These are phyloP conservation scores for Trichomycterus rosablanca DNA, from an alignment of 2,113 vertebrate genomes.

Conservation along the genomic window DNA sequence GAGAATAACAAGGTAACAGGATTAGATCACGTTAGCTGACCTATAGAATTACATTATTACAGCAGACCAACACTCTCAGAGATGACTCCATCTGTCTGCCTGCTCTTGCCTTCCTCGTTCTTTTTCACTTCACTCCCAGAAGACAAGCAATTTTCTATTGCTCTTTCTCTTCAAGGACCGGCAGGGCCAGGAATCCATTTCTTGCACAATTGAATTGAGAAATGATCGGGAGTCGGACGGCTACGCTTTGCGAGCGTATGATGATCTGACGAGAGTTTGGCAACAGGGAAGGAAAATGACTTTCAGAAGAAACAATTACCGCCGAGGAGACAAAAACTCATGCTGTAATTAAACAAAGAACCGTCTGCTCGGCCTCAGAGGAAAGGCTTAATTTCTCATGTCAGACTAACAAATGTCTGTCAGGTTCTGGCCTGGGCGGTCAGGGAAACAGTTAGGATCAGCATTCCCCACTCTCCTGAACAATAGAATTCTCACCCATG, in stretches of 20 bases:
- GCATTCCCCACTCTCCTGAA: conserved; percentile 3
- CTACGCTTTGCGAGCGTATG: conserved; percentile 34
- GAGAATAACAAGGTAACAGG: conserved; percentile 41
- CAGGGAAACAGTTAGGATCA: neutral
- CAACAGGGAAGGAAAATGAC: conserved; percentile 19
- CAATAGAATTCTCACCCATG: conserved; percentile 1
- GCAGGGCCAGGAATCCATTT: conserved; percentile 31
- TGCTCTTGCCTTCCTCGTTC: neutral
- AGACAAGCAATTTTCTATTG: neutral
- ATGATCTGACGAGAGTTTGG: conserved; percentile 38
- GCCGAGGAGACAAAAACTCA: conserved; percentile 31
- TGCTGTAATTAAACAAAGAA: conserved; percentile 45
- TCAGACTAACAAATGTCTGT: conserved; percentile 32
- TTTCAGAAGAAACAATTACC: conserved; percentile 29
- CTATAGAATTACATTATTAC: conserved; percentile 44
- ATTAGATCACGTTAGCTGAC: conserved; percentile 43
- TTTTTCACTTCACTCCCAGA: conserved; percentile 4
- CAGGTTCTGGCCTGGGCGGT: conserved; percentile 9
- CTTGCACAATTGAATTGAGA: conserved; percentile 42
- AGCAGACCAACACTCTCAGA: conserved; percentile 32
- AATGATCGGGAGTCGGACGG: conserved; percentile 33
- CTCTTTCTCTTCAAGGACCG: conserved; percentile 14
- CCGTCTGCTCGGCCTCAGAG: conserved; percentile 22
- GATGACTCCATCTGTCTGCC: conserved; percentile 38
- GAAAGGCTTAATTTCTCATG: conserved; percentile 32